Conservation (phyloP, 2,888 invertebrate genomes). For the Cryptus viduatorius region DNA sequence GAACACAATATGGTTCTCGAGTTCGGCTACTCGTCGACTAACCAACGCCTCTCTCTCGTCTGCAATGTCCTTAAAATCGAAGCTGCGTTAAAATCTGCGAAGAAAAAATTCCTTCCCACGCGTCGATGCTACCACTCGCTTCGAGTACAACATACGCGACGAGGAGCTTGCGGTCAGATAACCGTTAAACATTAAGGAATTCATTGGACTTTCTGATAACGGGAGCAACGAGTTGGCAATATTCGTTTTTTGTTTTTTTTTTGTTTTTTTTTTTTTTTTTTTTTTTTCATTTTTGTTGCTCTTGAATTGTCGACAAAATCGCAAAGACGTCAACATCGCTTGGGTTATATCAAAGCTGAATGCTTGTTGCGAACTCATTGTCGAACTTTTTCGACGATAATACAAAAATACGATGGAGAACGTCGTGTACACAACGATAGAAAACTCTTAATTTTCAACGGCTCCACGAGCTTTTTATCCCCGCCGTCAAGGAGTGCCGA, state of each 20-base stretch:
- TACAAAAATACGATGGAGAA: neutral
- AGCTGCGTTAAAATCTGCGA: neutral
- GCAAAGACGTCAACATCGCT: constrained; percentile 21
- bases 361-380: constrained; percentile 9
- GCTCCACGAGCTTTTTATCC: neutral
- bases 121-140: constrained; percentile 15
- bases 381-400: neutral
- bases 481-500: neutral
- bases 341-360: constrained; percentile 20
- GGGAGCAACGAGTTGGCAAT: constrained; percentile 25
- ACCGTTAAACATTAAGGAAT: constrained; percentile 58
- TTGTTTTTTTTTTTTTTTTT: too few relatives aligned
- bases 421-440: neutral
- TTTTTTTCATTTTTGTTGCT: too few relatives aligned
- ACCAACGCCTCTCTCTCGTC: constrained; percentile 30
- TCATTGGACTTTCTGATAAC: constrained; percentile 30
- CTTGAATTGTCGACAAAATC: too few relatives aligned
- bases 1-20: constrained; percentile 63
- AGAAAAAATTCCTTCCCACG: constrained; percentile 62
- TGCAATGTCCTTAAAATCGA: constrained; percentile 49
- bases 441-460: constrained; percentile 1
- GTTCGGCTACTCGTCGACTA: constrained; percentile 33
- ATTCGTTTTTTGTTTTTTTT: neutral
- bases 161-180: constrained; percentile 54
- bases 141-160: neutral